These are phyloP conservation scores for Thaumatotibia leucotreta DNA, from an alignment of 1,140 invertebrate genomes.

Conservation along the genomic window DNA sequence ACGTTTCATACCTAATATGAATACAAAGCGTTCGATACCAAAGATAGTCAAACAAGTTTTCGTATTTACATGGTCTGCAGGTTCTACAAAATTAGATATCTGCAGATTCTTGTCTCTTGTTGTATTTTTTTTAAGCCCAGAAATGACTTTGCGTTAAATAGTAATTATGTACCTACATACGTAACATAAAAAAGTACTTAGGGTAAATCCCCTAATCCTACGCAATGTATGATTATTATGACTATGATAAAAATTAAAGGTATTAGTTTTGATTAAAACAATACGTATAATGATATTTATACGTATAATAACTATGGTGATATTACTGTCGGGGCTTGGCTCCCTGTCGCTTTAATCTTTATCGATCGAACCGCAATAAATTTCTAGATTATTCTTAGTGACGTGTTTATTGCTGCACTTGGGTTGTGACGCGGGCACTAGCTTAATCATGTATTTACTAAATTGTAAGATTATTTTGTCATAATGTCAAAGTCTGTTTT, in stretches of 20 bases:
- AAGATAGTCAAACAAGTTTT: too few species aligned
- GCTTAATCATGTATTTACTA: background rate
- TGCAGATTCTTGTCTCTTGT: too few species aligned
- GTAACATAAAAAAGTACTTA: too few species aligned
- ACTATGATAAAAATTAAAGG: background rate
- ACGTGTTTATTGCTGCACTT: constrained; percentile 2
- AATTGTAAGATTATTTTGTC: background rate
- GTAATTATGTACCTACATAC: too few species aligned
- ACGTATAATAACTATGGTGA: too few species aligned
- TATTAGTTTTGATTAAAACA: background rate
- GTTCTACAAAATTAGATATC: too few species aligned
- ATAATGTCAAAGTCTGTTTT: too few species aligned
- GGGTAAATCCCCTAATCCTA: background rate
- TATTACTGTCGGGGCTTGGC: background rate
- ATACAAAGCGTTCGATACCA: too few species aligned
- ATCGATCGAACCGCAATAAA: background rate
- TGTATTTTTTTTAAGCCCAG: too few species aligned
- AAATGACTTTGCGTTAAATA: too few species aligned
- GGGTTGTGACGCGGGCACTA: background rate
- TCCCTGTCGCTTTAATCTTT: background rate
- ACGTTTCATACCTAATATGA: too few species aligned
- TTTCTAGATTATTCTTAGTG: background rate
- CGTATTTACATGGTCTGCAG: too few species aligned
- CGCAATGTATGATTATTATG: background rate
- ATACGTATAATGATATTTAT: background rate